phyloP scores from a whole-genome alignment of 2,113 vertebrate species.

The Actenoides hombroni region DNA sequence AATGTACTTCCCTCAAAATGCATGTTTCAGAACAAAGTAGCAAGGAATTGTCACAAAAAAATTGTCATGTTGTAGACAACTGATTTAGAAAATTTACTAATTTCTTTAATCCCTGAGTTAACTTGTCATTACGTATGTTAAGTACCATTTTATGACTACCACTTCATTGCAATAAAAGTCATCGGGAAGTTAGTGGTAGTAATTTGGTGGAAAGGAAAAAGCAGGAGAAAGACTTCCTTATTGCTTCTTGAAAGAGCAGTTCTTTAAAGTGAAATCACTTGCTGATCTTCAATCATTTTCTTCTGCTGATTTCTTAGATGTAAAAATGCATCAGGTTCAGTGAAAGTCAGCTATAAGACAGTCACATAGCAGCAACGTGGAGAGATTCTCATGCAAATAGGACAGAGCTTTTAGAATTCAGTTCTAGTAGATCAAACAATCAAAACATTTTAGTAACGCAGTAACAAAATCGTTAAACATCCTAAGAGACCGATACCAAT shows the following conservation, averaged over 20 bases:
- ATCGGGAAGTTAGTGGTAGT: slow-evolving; percentile 64
- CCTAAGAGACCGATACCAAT: slow-evolving; percentile 15
- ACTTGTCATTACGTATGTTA: slow-evolving; percentile 69
- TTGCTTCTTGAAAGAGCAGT: slow-evolving; percentile 61
- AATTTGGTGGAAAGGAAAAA: slow-evolving; percentile 52
- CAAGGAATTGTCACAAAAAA: slow-evolving; percentile 45
- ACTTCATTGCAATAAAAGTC: slow-evolving; percentile 75
- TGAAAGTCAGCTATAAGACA: not conserved
- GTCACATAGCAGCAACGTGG: slow-evolving; percentile 21
- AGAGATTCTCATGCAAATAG: slow-evolving; percentile 24
- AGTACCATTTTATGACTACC: slow-evolving; percentile 66
- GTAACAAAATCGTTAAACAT: not conserved
- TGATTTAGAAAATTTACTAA: slow-evolving; percentile 54
- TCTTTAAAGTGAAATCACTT: not conserved
- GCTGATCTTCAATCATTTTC: not conserved
- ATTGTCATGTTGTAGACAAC: not conserved
- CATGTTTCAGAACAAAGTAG: not conserved
- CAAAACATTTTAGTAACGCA: not conserved
- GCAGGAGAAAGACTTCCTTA: slow-evolving; percentile 60
- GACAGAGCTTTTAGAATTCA: slow-evolving; percentile 3
- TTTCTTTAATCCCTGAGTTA: slow-evolving; percentile 78
- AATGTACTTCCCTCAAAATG: not conserved
- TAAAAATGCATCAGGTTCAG: slow-evolving; percentile 27
- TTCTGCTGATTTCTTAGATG: slow-evolving; percentile 22
- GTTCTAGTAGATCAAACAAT: slow-evolving; percentile 24